These are phyloP conservation scores for Pachycephala philippinensis DNA, from an alignment of 2,113 vertebrate species.

Conservation along the genomic window DNA sequence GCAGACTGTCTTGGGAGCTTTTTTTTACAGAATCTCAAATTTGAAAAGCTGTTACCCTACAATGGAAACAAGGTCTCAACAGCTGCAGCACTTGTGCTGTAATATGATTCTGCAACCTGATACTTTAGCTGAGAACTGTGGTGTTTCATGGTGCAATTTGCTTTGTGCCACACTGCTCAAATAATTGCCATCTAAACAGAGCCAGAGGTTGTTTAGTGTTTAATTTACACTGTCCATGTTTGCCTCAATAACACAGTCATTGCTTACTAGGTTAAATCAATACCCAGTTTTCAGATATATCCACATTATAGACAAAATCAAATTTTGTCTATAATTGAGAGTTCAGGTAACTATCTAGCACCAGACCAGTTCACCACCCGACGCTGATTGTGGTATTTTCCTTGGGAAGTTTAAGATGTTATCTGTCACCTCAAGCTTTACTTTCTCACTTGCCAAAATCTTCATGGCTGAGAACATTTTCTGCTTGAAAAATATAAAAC, in stretches of 20 bases:
- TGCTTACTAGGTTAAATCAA: background rate
- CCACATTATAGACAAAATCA: background rate
- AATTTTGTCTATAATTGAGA: background rate
- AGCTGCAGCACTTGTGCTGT: background rate
- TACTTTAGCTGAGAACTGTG: background rate
- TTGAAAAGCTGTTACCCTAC: background rate
- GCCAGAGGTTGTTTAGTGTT: background rate
- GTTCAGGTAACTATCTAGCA: background rate
- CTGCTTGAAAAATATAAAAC: background rate
- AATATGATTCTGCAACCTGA: background rate
- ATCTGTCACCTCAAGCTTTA: background rate
- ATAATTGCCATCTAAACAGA: background rate
- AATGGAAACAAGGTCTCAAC: background rate
- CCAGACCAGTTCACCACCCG: background rate
- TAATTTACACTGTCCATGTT: background rate
- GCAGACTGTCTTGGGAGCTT: background rate
- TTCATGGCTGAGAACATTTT: background rate
- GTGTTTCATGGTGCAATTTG: background rate
- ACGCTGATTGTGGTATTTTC: background rate
- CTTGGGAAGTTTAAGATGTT: background rate
- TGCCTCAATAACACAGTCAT: background rate
- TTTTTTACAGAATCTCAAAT: background rate
- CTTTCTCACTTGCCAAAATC: background rate
- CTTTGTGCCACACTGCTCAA: background rate
- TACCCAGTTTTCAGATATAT: background rate